Conservation (phyloP, 1,140 invertebrate genomes). For the Macrotrachela quadricornifera region DNA sequence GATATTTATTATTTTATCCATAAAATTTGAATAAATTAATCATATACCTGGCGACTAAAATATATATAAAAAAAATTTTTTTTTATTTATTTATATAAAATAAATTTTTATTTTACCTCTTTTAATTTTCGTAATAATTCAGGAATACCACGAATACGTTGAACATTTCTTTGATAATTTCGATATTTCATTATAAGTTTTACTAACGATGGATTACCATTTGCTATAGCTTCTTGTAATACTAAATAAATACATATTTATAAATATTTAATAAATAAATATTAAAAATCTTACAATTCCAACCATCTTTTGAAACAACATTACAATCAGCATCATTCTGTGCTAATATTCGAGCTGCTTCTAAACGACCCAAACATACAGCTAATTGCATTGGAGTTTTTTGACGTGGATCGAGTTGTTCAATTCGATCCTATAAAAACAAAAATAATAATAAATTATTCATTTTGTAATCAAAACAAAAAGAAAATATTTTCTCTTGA, state of each 20-base stretch:
- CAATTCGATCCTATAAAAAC: conserved; percentile 30
- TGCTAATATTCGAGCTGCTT: conserved; percentile 53
- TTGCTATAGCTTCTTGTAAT: conserved; percentile 76
- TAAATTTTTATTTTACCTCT: conserved; percentile 35
- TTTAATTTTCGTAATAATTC: conserved; percentile 61
- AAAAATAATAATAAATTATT: too few relatives aligned
- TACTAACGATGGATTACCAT: conserved; percentile 64
- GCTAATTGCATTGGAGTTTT: conserved; percentile 75
- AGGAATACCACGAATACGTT: conserved; percentile 63
- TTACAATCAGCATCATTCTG: conserved; percentile 71
- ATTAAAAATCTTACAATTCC: conserved; percentile 48
- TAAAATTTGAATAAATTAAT: too few relatives aligned
- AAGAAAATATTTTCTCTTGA: too few relatives aligned
- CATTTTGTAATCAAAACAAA: too few relatives aligned
- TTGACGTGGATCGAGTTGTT: conserved; percentile 60
- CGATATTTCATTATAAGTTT: conserved; percentile 59
- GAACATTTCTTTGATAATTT: conserved; percentile 63
- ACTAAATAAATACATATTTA: conserved; percentile 37
- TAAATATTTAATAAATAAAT: background rate
- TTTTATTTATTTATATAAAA: too few relatives aligned
- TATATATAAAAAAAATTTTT: too few relatives aligned
- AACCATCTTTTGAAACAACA: conserved; percentile 65
- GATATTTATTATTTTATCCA: too few relatives aligned
- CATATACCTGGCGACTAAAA: too few relatives aligned
- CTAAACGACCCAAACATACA: conserved; percentile 60